A percentile compares a stretch with the other conserved stretches of the same genome.
Evolutionary conservation across 2,797 vertebrate genomes (phyloP).

Genomic region (Eulemur albifrons): DNA sequence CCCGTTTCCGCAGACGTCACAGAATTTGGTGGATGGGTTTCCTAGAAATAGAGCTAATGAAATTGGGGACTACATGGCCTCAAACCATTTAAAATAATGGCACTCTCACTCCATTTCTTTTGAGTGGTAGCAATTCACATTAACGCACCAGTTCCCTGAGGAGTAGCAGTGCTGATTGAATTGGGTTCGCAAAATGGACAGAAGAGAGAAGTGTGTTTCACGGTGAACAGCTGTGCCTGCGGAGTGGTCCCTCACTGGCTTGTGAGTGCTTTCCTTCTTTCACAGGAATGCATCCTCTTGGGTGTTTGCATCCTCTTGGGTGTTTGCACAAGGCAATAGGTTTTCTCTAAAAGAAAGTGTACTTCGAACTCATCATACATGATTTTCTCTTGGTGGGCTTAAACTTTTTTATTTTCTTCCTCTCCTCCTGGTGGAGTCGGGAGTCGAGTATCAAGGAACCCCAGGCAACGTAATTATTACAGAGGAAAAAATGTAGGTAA

Average conservation of each 20-base stretch:
- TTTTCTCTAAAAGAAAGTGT: neutral
- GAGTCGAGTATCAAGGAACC: neutral
- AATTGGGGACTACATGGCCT: constrained; percentile 75
- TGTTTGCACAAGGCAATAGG: neutral
- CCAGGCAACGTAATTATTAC: neutral
- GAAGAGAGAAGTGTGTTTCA: constrained; percentile 49
- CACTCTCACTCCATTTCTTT: constrained; percentile 78
- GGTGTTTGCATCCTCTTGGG: neutral
- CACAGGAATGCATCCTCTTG: neutral
- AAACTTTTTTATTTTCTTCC: neutral
- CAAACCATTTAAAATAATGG: constrained; percentile 81
- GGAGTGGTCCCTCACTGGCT: neutral
- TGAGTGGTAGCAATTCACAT: constrained; percentile 76
- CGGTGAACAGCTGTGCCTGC: neutral
- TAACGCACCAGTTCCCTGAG: constrained; percentile 63
- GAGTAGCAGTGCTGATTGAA: constrained; percentile 76
- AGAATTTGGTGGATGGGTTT: constrained; percentile 56
- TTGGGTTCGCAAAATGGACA: constrained; percentile 70
- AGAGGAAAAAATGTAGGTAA: neutral
- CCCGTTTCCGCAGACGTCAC: neutral
- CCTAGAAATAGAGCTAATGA: constrained; percentile 82
- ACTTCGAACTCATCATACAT: neutral
- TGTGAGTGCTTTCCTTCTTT: neutral
- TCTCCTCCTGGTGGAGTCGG: neutral
- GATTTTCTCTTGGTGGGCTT: neutral